Evolutionary conservation across 2,888 invertebrate species (phyloP), one percentile per base, ranked within the genome.

Genomic region (Pteria penguin): DNA sequence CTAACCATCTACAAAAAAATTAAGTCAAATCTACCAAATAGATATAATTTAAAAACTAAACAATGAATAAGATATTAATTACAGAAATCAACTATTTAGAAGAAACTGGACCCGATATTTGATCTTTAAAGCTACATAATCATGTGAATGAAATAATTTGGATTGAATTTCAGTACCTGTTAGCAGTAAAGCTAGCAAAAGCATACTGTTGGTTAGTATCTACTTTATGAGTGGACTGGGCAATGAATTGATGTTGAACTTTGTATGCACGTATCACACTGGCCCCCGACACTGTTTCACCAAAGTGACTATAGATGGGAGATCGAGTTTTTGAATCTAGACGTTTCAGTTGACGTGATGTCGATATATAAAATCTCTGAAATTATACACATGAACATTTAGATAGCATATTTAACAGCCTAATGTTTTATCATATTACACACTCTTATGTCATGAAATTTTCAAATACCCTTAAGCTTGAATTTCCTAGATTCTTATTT

Each of bases 151-250:
- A n/a, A n/a, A n/a, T n/a, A n/a, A 2, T 65, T n/a, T n/a, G n/a
- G n/a, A n/a, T n/a, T n/a, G n/a, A n/a, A n/a, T n/a, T n/a, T n/a
- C 22, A 72, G 57, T 65, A 91, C 92, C 91, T 90, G 78, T 91
- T 91, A 8, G 90, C 87, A 8, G 88, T 80, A 63, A 86, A 86
- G 70, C 81, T 86, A 29, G 86, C 85, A 79, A 88, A 91, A 55
- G 82, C 83, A 92, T 97, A 97, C 62, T 96, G 94, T 93, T 97
- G 97, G 78, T 91, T 91, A 55, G 82, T 75, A 65, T 92, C 91
- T 2, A 92, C 89, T 55, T 85, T 84, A 4, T 83, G 63, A 52
- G 89, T 87, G 0, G 88, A 88, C 52, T 83, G 83, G 2, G 67
- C 4, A 27, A 88, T 84, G 78, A 91, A 91, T 24, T 84, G 72